Base-by-base conservation (phyloP, 2,888 invertebrate genomes). In the Phengaris arion region DNA sequence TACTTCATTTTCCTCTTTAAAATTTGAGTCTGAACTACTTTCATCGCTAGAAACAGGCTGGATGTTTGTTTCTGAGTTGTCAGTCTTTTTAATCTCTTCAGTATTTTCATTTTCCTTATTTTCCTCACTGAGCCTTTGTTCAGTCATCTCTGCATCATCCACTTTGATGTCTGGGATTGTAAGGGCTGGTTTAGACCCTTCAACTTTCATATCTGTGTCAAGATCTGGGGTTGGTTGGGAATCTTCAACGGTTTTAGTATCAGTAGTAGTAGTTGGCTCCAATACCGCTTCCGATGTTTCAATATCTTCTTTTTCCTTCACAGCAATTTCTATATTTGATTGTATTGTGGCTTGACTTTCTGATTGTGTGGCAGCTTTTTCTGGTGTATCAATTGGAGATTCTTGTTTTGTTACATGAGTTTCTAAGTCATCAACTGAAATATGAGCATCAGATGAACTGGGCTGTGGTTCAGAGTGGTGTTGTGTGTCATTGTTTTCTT, bases 141-240 rank as follows among this genome's bases (percentile, higher is more conserved):
- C 92, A 78, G 90, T 89, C 87, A 89, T 89, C 79, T 93, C 92
- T 75, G 89, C 89, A 86, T 91, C 90, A 79, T 92, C 90, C 75
- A 91, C 87, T 83, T 87, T 92, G 76, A 90, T 94, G 83, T 91
- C 93, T 77, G 93, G 92, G 79, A 93, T 90, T 55, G 88, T 82
- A 88, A 83, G 70, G 81, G 78, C 52, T 73, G 76, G 55, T 55
- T 82, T 75, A 69, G 76, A n/a, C 22, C 75, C 75, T 46, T 81
- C 87, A 75, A 83, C 79, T 79, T 87, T 88, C 84, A 88, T 87
- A 79, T 89, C 89, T 52, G 84, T 78, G 82, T 88, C 87, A 78
- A 82, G 70, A 78, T 87, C 78, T 12, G 76, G 73, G 13, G 74
- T 46, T 55, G 78, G 59, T 69, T 78, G 78, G 15, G 75, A 75